phyloP scores from a whole-genome alignment of 1,140 invertebrate species.

The Choristoneura fumiferana region DNA sequence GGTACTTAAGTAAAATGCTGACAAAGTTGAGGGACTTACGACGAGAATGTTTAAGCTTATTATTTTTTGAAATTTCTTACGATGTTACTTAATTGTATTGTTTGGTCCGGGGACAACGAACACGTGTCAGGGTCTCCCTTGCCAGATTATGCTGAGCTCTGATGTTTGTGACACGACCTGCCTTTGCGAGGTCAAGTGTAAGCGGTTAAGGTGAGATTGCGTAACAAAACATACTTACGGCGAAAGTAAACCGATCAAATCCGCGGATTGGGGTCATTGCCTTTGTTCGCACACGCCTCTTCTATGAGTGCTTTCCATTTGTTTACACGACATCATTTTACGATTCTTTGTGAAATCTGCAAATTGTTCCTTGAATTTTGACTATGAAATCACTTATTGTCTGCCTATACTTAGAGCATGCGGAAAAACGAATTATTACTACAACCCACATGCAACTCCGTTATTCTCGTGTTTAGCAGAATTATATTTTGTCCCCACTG shows the following conservation, averaged over 20 bases:
- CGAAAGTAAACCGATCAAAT: slow-evolving; percentile 68
- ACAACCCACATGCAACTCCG: too few species aligned
- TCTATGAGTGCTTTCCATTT: slow-evolving; percentile 24
- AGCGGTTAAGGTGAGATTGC: slow-evolving; percentile 64
- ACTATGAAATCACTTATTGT: neutral
- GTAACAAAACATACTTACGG: slow-evolving; percentile 49
- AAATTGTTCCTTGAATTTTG: neutral
- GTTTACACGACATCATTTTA: slow-evolving; percentile 12
- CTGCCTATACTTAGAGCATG: too few species aligned
- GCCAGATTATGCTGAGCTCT: slow-evolving; percentile 6
- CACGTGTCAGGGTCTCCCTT: slow-evolving; percentile 6
- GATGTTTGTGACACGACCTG: slow-evolving; percentile 24
- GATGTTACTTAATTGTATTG: slow-evolving; percentile 6
- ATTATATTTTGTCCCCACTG: too few species aligned
- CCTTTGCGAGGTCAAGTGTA: slow-evolving; percentile 65
- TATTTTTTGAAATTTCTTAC: slow-evolving; percentile 1
- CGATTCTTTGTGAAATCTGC: neutral
- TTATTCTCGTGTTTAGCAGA: too few species aligned
- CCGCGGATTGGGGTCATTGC: slow-evolving; percentile 69
- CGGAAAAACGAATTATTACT: too few species aligned
- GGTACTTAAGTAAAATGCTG: too few species aligned
- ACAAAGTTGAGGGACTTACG: neutral
- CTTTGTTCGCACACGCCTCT: slow-evolving; percentile 42
- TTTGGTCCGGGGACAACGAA: neutral
- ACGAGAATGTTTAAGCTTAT: neutral